These are phyloP conservation scores for Kryptopterus vitreolus DNA, from an alignment of 2,797 vertebrate species.

Conservation along the genomic window DNA sequence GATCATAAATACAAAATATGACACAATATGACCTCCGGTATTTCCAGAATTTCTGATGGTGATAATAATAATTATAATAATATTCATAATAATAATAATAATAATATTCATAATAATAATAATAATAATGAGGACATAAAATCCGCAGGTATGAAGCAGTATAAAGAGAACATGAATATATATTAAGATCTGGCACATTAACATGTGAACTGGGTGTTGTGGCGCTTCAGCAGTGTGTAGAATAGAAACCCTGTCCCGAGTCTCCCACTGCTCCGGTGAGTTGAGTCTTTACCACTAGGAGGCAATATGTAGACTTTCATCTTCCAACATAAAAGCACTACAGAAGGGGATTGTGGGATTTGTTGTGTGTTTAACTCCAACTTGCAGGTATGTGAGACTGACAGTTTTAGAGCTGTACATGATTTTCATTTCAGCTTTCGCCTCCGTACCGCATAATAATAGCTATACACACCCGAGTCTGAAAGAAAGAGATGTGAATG, in stretches of 20 bases:
- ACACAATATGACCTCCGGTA: background rate
- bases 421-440: background rate
- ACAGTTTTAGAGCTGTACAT: background rate
- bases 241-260: background rate
- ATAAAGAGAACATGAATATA: background rate
- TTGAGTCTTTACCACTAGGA: constrained; percentile 49
- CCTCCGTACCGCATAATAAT: background rate
- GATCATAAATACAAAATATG: constrained; percentile 29
- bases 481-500: background rate
- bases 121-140: background rate
- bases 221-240: background rate
- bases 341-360: constrained; percentile 24
- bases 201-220: background rate
- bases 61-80: constrained; percentile 12
- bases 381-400: background rate
- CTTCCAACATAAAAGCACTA: background rate
- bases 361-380: constrained; percentile 31
- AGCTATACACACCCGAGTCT: background rate
- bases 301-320: constrained; percentile 45
- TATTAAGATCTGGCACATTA: background rate
- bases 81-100: background rate
- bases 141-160: background rate
- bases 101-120: background rate
- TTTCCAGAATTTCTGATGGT: background rate
- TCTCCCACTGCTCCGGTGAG: background rate